These are phyloP conservation scores for Malurus leucopterus DNA, from an alignment of 2,797 vertebrate species.

Conservation along the genomic window DNA sequence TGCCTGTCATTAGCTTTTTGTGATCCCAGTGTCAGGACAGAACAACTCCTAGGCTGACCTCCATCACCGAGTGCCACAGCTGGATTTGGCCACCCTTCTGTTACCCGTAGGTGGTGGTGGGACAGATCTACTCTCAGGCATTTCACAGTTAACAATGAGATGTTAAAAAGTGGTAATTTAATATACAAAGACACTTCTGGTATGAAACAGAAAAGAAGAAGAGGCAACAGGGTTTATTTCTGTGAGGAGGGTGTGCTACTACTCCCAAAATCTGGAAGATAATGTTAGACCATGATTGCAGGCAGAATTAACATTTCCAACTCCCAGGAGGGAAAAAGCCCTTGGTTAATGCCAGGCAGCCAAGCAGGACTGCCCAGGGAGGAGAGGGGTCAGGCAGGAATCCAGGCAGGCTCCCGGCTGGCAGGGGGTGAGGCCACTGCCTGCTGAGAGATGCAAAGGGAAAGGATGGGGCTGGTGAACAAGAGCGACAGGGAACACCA, in stretches of 20 bases:
- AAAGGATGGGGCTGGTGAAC: rapidly evolving
- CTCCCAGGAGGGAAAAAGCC: background rate
- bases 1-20: background rate
- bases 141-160: background rate
- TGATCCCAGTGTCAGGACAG: background rate
- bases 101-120: background rate
- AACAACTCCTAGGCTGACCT: background rate
- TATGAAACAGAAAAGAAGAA: background rate
- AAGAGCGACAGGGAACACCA: background rate
- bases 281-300: background rate
- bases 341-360: background rate
- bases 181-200: background rate
- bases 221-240: background rate
- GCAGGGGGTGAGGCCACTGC: background rate
- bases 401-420: rapidly evolving
- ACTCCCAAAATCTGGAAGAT: too few species aligned
- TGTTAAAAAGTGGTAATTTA: background rate
- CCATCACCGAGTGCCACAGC: rapidly evolving
- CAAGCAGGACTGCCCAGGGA: rapidly evolving
- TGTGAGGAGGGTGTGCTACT: rapidly evolving
- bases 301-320: background rate
- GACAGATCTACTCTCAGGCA: background rate
- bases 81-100: background rate
- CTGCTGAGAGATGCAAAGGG: background rate
- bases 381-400: background rate